Evolutionary conservation across 2,888 invertebrate genomes (phyloP), one percentile per base, ranked within the genome.

Genomic region (Lepidonotus clava): DNA sequence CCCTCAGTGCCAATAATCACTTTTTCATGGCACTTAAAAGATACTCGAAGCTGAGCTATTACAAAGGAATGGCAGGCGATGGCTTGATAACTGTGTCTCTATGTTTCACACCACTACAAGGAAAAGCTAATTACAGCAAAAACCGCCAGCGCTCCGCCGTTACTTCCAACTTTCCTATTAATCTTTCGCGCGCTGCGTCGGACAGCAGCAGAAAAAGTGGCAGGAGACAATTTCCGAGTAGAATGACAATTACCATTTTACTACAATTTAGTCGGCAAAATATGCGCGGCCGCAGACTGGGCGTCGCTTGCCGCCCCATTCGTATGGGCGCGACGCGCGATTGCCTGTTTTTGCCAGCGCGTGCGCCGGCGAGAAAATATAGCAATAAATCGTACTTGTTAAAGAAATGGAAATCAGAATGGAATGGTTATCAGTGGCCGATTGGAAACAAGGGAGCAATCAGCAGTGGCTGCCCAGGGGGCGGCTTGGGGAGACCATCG

Each of bases 201-300:
- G 34, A 24, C 28, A 32, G 28, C 1, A 14, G 36, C 36, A 6
- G 34, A 76, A 76, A 76, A 76, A 76, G 76, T 6, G 38, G 38
- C 76, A n/a, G 21, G 51, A 80, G 80, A 80, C 80, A 80, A 80
- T 80, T 80, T 80, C 80, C 80, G 51, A 80, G 46, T 80, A 80
- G 46, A 80, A 80, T 80, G 80, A 80, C 80, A 80, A 80, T 80
- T 80, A 80, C 46, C 80, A 80, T 80, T 80, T 80, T 80, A 80
- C 46, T 11, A 28, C 51, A 46, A 80, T 80, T 80, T 80, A 80
- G 51, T 28, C 80, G 24, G 24, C 51, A 28, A 46, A 46, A 80
- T 80, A 46, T 51, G 80, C 80, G 24, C 2, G 6, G 46, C 24
- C 14, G 80, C 80, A 80, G 80, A 80, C 80, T 14, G 2, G 80